Evolutionary conservation across 2,888 invertebrate genomes (phyloP), one percentile per base, ranked within the genome.

Genomic region (Parthenolecanium corni): DNA sequence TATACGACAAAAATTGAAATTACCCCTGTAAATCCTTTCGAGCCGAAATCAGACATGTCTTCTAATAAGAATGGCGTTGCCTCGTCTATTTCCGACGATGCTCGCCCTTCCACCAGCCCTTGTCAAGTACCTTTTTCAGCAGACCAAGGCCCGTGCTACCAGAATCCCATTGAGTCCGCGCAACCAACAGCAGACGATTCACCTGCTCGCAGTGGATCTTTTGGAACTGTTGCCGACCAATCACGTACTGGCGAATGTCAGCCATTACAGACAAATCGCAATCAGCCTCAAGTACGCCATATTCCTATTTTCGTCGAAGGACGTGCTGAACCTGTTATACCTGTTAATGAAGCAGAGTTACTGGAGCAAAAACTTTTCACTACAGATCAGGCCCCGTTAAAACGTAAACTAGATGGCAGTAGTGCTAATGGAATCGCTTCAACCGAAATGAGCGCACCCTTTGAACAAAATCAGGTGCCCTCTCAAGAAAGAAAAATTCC

Each of bases 241-340:
- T 18, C 46, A 46, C 46, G 18, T 11, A 36, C 31, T 54, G 31
- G 56, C 38, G 21, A 49, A 23, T 57, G 38, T 11, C 25, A 20
- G 23, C 12, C 52, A 14, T 58, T 61, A n/a, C 56, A 64, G 5
- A 53, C 65, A 21, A 52, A 23, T 44, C 61, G 71, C 70, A 71
- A 68, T 52, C 71, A 75, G 67, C 75, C 80, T 47, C 82, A 81
- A 69, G 84, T 89, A 52, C 79, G 90, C 66, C 86, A 88, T 70
- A 90, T 91, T 74, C 91, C 91, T 21, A 91, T 91, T 67, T 86
- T 86, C 71, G 86, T 91, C 0, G 91, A 92, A 74, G 89, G 89
- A 6, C 78, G 89, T 58, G 86, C 87, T 69, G 84, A 85, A 70
- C 88, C 89, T 1, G 81, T 89, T 16, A 77, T 86, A 63, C 83